Evolutionary conservation across 2,888 invertebrate genomes (phyloP).

Genomic region (Pheosia gnoma): DNA sequence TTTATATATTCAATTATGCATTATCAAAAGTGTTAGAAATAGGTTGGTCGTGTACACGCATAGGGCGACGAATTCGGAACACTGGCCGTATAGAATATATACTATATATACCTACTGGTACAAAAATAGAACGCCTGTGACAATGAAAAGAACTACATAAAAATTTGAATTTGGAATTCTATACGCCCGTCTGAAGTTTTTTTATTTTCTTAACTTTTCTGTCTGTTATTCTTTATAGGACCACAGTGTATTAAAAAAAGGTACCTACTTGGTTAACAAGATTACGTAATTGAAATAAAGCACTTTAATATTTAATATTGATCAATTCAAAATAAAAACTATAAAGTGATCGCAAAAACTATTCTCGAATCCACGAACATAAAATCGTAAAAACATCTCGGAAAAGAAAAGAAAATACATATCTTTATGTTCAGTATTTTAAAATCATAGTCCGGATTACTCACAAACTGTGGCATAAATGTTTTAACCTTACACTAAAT

Average conservation of each 20-base stretch:
- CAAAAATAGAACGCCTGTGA: slow-evolving; percentile 61
- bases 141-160: slow-evolving; percentile 56
- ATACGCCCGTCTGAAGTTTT: slow-evolving; percentile 18
- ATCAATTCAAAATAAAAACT: neutral
- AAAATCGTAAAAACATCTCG: too few relatives aligned
- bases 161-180: slow-evolving; percentile 45
- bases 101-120: slow-evolving; percentile 26
- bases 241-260: neutral
- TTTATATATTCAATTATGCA: slow-evolving; percentile 10
- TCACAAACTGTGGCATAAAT: too few relatives aligned
- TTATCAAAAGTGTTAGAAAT: slow-evolving; percentile 13
- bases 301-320: too few relatives aligned
- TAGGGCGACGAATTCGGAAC: slow-evolving; percentile 48
- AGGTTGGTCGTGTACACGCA: slow-evolving; percentile 40
- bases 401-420: neutral
- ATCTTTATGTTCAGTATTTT: neutral
- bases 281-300: too few relatives aligned
- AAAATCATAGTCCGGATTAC: neutral
- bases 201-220: neutral
- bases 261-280: too few relatives aligned
- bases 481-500: too few relatives aligned
- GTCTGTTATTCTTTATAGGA: slow-evolving; percentile 1
- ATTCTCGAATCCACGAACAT: too few relatives aligned
- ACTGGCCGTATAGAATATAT: slow-evolving; percentile 57
- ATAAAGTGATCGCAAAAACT: too few relatives aligned